These are phyloP conservation scores for Hippocampus zosterae DNA, from an alignment of 2,113 vertebrate genomes.

Conservation along the genomic window DNA sequence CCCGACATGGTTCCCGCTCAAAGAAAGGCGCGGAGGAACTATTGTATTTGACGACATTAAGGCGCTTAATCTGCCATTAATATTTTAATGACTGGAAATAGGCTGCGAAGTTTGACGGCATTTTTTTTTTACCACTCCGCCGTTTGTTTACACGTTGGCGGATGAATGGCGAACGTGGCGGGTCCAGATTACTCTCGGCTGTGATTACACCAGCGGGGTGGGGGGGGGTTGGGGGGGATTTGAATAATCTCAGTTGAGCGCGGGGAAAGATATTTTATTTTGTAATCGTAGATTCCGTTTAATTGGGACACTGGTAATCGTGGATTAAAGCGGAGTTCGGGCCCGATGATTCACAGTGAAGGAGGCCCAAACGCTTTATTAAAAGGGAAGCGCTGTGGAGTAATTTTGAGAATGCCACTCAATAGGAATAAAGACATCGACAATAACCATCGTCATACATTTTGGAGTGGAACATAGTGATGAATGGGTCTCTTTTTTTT, in stretches of 20 bases:
- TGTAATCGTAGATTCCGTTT: constrained; percentile 67
- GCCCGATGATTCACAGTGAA: constrained; percentile 16
- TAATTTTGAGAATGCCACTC: no score
- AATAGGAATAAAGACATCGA: no score
- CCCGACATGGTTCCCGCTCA: constrained; percentile 62
- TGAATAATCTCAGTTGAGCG: constrained; percentile 68
- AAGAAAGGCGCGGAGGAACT: constrained; percentile 59
- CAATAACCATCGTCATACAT: no score
- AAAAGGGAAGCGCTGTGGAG: neutral
- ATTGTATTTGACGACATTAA: constrained; percentile 74
- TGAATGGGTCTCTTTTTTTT: neutral
- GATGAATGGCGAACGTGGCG: constrained; percentile 47
- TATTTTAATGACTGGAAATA: constrained; percentile 76
- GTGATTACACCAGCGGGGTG: constrained; percentile 55
- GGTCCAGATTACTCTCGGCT: constrained; percentile 60
- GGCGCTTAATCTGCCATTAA: constrained; percentile 74
- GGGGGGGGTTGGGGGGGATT: no score
- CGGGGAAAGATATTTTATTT: constrained; percentile 56
- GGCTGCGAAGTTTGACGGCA: constrained; percentile 54
- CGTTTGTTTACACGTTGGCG: constrained; percentile 51
- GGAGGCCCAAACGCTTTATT: neutral
- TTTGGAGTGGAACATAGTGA: neutral
- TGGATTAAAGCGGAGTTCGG: constrained; percentile 50
- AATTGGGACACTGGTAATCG: constrained; percentile 49
- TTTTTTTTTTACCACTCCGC: constrained; percentile 39